These are phyloP conservation scores for Enteromius trimaculatus DNA, from an alignment of 2,797 vertebrate species.

Conservation along the genomic window DNA sequence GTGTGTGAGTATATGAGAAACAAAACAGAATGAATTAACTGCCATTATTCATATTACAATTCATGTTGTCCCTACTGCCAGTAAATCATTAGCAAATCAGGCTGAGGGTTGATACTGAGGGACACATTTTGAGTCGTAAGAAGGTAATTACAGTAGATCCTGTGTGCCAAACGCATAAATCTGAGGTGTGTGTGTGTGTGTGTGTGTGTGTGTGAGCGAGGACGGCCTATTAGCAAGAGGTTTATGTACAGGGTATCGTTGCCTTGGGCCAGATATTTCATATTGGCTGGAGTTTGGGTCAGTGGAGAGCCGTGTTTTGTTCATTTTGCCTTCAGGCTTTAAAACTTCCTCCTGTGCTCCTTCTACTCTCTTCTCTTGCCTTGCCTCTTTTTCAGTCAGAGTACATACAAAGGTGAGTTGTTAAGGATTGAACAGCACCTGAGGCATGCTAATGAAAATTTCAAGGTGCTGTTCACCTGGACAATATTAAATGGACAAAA, in stretches of 20 bases:
- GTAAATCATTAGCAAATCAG: background rate
- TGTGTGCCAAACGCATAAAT: constrained; percentile 3
- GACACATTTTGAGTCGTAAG: background rate
- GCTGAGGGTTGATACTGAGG: background rate
- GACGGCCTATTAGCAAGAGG: constrained; percentile 23
- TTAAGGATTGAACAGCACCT: background rate
- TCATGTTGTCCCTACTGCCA: background rate
- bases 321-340: constrained; percentile 10
- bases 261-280: constrained; percentile 56
- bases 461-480: background rate
- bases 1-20: background rate
- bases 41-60: background rate
- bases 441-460: constrained; percentile 10
- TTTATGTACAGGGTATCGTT: constrained; percentile 45
- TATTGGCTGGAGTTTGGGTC: constrained; percentile 37
- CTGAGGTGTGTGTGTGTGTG: background rate
- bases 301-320: constrained; percentile 12
- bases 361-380: background rate
- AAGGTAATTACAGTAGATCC: background rate
- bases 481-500: background rate
- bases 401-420: background rate
- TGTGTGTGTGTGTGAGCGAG: background rate
- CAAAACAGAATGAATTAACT: background rate
- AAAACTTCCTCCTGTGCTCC: constrained; percentile 7
- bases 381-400: background rate